Conservation (phyloP, 2,888 invertebrate genomes). For the Lagria hirta region DNA sequence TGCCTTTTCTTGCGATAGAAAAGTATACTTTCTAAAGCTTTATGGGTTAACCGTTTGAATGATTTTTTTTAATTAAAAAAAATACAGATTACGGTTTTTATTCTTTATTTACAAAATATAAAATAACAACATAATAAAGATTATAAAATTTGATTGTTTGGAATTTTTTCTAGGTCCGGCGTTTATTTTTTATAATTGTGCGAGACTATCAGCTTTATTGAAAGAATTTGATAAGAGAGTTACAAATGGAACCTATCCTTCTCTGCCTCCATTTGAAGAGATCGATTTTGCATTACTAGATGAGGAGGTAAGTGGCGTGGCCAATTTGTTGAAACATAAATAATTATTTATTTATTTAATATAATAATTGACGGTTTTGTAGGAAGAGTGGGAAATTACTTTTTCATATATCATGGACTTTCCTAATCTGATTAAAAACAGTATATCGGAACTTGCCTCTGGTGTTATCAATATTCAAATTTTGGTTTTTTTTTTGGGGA, state of each 20-base stretch:
- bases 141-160: slow-evolving; percentile 22
- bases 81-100: no score
- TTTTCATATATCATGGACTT: slow-evolving; percentile 68
- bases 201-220: slow-evolving; percentile 67
- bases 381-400: slow-evolving; percentile 79
- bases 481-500: slow-evolving; percentile 65
- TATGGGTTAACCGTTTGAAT: no score
- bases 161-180: slow-evolving; percentile 62
- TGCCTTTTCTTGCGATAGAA: no score
- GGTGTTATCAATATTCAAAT: slow-evolving; percentile 65
- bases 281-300: slow-evolving; percentile 65
- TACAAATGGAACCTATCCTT: slow-evolving; percentile 59
- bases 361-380: slow-evolving; percentile 42
- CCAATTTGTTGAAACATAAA: slow-evolving; percentile 1
- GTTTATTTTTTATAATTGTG: slow-evolving; percentile 78
- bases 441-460: slow-evolving; percentile 55
- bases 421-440: slow-evolving; percentile 61
- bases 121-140: no score
- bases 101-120: no score
- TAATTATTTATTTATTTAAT: slow-evolving; percentile 13
- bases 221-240: slow-evolving; percentile 64
- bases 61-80: neutral
- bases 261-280: slow-evolving; percentile 60
- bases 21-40: no score
- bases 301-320: slow-evolving; percentile 60